Base-by-base conservation (phyloP, 2,113 vertebrate genomes). In the Ptyas mucosa region DNA sequence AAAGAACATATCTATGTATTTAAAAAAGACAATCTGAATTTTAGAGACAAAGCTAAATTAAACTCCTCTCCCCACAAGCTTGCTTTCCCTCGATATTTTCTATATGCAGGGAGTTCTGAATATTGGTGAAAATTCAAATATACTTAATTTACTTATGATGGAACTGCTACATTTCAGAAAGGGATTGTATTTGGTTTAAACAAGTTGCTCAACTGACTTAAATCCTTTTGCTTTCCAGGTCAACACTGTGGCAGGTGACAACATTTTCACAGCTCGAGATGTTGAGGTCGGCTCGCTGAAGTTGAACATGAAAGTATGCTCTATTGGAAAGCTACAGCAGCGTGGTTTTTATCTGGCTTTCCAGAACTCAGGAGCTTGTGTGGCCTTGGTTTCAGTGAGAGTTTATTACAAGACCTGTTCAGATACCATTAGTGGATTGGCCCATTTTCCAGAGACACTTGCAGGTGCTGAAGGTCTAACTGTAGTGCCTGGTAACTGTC, bases 331-430 rank as follows among this genome's bases (percentile, higher is more conserved):
- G 89, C 96, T 98, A 86, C 96, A 96, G n/a, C 97, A 93, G 11
- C 97, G 97, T 0, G 98, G 98, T 55, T 97, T 98, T 96, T 98
- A 98, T 92, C 94, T 98, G 24, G 98, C 98, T 46, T 98, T 98
- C 95, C 98, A 98, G 95, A 98, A 98, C 95, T 97, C 97, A 0
- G 98, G 98, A 0, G 98, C 98, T 8, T 98, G 98, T 0, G 97
- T 98, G 55, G 98, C 98, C 0, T 94, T 98, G 94, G 98, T 98
- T 75, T 97, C 98, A 0, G 97, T 98, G 15, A 96, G 98, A 4
- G 98, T 98, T 61, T 98, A 98, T 75, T 98, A 98, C 94, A 98
- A 98, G 95, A 98, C 95, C 34, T 98, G 98, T 75, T 96, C 97
- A 0, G 96, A 97, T 57, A 91, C 91, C 0, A 93, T 97, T 92